These are phyloP conservation scores for Phylloscopus trochilus DNA, from an alignment of 2,113 vertebrate species.

Conservation along the genomic window DNA sequence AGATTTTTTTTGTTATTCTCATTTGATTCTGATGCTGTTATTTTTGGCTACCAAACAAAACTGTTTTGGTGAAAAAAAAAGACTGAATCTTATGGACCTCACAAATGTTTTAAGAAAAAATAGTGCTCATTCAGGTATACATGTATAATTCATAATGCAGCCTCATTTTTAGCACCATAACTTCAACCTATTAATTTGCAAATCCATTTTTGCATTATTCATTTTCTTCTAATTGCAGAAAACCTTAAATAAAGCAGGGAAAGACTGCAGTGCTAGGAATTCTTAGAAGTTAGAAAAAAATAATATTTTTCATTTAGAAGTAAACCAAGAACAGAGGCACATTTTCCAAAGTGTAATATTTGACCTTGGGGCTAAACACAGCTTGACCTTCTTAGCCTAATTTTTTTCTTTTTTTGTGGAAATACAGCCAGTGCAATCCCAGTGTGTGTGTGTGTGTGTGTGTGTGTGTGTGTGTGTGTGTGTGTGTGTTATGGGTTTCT, in stretches of 20 bases:
- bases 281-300: slow-evolving; percentile 4
- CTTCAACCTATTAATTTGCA: slow-evolving; percentile 41
- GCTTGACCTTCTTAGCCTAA: not conserved
- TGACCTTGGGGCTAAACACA: not conserved
- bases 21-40: not conserved
- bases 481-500: not conserved
- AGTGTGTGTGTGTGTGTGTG: not conserved
- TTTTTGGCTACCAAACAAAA: not conserved
- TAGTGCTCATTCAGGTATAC: not conserved
- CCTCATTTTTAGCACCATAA: slow-evolving; percentile 22
- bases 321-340: not conserved
- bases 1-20: not conserved
- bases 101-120: not conserved
- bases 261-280: not conserved
- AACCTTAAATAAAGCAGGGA: slow-evolving; percentile 24
- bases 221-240: slow-evolving; percentile 47
- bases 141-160: slow-evolving; percentile 48
- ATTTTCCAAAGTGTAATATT: not conserved
- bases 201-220: slow-evolving; percentile 52
- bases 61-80: not conserved
- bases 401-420: not conserved
- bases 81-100: not conserved
- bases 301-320: not conserved
- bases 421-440: not conserved
- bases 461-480: too few species aligned